A percentile compares a stretch with the other conserved stretches of the same genome.
Conservation (phyloP, 30 jellyfish, hydroid and myxozoan species). For the Aurelia aurita complex sp. Pacific region DNA sequence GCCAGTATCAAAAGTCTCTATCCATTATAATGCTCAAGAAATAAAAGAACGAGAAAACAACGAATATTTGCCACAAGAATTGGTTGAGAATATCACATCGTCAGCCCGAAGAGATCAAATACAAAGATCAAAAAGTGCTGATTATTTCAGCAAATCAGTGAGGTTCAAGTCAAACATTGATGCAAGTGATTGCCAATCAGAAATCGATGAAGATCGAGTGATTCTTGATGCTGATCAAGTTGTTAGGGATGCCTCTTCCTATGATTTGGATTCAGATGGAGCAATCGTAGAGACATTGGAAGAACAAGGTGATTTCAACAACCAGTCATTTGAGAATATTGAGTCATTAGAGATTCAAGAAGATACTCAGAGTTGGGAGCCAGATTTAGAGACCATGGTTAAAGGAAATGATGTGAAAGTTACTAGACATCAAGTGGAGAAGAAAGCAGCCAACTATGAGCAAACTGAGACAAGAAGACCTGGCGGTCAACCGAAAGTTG, state of each 20-base stretch:
- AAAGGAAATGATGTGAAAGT: background rate
- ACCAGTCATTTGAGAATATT: background rate
- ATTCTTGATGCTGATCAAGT: conserved; percentile 49
- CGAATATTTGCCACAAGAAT: background rate
- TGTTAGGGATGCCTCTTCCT: conserved; percentile 15
- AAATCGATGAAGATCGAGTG: conserved; percentile 62
- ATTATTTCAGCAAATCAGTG: background rate
- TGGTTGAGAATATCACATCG: background rate
- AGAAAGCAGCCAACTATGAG: background rate
- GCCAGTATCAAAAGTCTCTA: conserved; percentile 59
- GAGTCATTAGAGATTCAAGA: background rate
- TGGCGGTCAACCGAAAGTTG: background rate
- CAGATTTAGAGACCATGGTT: background rate
- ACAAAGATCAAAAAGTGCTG: conserved; percentile 43
- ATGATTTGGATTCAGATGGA: background rate
- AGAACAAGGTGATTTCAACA: background rate
- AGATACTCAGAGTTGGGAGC: background rate
- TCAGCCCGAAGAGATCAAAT: background rate
- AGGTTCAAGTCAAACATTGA: background rate
- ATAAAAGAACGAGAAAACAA: background rate
- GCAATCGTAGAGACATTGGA: background rate
- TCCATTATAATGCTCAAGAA: conserved; percentile 30
- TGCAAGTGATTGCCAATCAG: conserved; percentile 25
- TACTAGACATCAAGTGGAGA: background rate
- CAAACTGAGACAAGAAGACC: background rate